Evolutionary conservation across 2,888 invertebrate species (phyloP), one percentile per base, ranked within the genome.

Genomic region (Coelinius sp.): DNA sequence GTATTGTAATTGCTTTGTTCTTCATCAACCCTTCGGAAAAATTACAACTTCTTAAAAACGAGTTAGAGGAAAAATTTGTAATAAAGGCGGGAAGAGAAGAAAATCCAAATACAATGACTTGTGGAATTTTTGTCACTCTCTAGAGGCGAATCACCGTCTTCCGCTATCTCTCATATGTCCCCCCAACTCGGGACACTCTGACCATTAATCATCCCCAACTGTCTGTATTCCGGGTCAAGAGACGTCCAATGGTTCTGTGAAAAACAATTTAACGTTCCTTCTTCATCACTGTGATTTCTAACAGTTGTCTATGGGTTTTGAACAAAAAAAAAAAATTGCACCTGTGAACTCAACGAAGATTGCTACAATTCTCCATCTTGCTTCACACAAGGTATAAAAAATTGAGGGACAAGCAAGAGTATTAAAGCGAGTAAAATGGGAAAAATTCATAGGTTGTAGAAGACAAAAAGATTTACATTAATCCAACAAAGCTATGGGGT

Each of bases 401-500:
- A 53, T 17, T 17, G 25, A 25, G 66, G 41, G 35, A 67, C 46
- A 17, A 52, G 49, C 12, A 44, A 67, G 27, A 12, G 24, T 46
- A n/a, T 6, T 17, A 35, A 52, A 53, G 17, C 12, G 65, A 65
- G 56, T n/a, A n/a, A n/a, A n/a, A 41, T 44, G 25, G 41, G 20
- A 49, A 46, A 46, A 27, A 49, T 24, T 31, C 12, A 44, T 14
- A 44, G 38, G 31, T 31, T 20, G 24, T 14, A 7, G n/a, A 25
- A 27, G 35, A 70, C 44, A 66, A 12, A 53, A 63, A 62, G 46
- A 56, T 71, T 66, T 63, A 74, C 74, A 75, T 73, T 59, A 77
- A 77, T 76, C 68, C 73, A 70, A 75, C 71, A 71, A 75, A 71
- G 73, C 75, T 73, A 62, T 62, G 49, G 73, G 69, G 74, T 74